Evolutionary conservation across 2,888 invertebrate species (phyloP).

Genomic region (Pheosia tremula): DNA sequence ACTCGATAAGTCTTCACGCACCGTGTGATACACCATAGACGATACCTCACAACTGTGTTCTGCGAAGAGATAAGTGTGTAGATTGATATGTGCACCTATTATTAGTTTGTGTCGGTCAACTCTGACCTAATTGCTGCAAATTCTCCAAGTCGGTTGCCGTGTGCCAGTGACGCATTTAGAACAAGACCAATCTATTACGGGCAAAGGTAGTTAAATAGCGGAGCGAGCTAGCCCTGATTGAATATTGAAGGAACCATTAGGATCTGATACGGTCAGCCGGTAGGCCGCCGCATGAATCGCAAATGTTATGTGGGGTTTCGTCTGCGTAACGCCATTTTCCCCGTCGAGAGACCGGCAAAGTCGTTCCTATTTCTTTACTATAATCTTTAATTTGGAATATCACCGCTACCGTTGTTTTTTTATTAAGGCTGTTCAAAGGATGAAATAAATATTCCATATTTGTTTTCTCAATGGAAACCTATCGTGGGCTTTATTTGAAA

Average conservation of each 20-base stretch:
- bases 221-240: constrained; percentile 1
- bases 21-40: not conserved
- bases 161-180: constrained; percentile 40
- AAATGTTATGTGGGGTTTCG: not conserved
- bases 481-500: no score
- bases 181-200: constrained; percentile 11
- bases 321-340: not conserved
- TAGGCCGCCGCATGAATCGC: constrained; percentile 1
- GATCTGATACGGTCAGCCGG: not conserved
- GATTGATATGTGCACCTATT: constrained; percentile 40
- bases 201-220: constrained; percentile 2
- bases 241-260: constrained; percentile 8
- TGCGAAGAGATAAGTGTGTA: not conserved
- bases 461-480: no score
- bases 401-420: no score
- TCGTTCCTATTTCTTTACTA: not conserved
- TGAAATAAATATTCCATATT: no score
- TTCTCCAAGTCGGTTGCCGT: constrained; percentile 34
- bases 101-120: constrained; percentile 41
- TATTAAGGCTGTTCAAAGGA: no score
- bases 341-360: not conserved
- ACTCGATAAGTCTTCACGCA: not conserved
- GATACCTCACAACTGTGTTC: no score
- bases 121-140: constrained; percentile 52
- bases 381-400: no score